A percentile compares a stretch with the other conserved stretches of the same genome.
phyloP scores from a whole-genome alignment of 2,888 invertebrate species.

The Epinotia ramella region DNA sequence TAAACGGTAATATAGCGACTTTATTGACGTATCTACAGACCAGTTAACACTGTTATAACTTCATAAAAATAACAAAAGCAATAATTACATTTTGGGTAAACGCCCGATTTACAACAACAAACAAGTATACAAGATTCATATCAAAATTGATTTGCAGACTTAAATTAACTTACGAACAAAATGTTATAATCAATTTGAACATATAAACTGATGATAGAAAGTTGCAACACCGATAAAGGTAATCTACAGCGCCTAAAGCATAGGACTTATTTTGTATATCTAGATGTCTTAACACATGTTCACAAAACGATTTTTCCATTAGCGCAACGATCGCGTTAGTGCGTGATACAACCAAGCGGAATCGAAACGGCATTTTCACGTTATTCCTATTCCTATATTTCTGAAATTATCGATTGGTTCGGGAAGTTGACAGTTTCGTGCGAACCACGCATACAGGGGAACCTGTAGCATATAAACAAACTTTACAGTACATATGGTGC shows the following conservation, averaged over 20 bases:
- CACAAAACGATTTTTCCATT: constrained; percentile 10
- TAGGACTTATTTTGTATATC: constrained; percentile 8
- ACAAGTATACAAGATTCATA: constrained; percentile 17
- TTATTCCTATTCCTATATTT: not conserved
- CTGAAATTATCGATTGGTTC: not conserved
- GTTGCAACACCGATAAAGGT: constrained; percentile 11
- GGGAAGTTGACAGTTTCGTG: not conserved
- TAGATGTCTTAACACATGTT: not conserved
- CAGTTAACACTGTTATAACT: constrained; percentile 4
- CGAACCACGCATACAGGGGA: not conserved
- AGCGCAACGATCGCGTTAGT: not conserved
- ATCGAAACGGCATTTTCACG: too few species aligned
- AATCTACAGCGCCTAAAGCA: constrained; percentile 21
- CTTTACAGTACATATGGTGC: too few species aligned
- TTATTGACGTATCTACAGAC: constrained; percentile 22
- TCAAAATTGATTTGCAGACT: constrained; percentile 30
- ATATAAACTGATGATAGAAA: constrained; percentile 17
- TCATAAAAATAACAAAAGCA: constrained; percentile 4
- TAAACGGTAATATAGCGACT: constrained; percentile 25
- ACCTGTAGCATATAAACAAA: not conserved
- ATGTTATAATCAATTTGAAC: constrained; percentile 8
- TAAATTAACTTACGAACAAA: constrained; percentile 33
- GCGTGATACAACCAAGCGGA: too few species aligned
- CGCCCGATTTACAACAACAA: constrained; percentile 17
- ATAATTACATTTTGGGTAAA: not conserved